Evolutionary conservation across 2,113 vertebrate species (phyloP).

Genomic region (Terrapene triunguis): DNA sequence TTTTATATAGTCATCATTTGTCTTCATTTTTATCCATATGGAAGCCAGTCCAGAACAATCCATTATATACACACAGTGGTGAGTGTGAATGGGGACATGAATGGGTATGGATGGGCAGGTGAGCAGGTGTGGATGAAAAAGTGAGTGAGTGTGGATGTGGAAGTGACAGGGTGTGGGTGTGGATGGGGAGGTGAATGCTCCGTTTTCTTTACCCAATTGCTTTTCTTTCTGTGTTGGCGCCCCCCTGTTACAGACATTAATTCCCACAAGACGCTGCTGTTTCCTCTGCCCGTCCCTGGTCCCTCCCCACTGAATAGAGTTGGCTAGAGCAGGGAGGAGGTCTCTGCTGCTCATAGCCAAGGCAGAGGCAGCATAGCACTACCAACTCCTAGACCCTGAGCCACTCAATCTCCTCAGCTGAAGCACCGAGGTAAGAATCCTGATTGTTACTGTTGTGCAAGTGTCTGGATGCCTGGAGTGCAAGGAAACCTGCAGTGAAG

Average conservation of each 20-base stretch:
- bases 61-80: not conserved
- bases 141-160: not conserved
- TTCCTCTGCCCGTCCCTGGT: not conserved
- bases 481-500: not conserved
- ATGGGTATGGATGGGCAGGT: not conserved
- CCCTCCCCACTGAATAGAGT: not conserved
- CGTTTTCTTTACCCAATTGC: not conserved
- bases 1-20: not conserved
- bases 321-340: not conserved
- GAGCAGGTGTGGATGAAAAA: not conserved
- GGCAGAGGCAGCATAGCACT: not conserved
- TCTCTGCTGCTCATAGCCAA: not conserved
- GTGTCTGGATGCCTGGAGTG: not conserved
- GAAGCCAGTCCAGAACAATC: not conserved
- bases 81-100: not conserved
- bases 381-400: not conserved
- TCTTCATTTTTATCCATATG: not conserved
- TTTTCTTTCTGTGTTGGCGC: slow-evolving; percentile 16
- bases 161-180: not conserved
- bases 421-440: slow-evolving; percentile 56
- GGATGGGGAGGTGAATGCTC: not conserved
- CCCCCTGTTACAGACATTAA: slow-evolving; percentile 23
- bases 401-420: not conserved
- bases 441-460: not conserved
- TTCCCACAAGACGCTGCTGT: not conserved